Evolutionary conservation across 2,113 vertebrate species (phyloP), one percentile per base, ranked within the genome.

Genomic region (Melozone crissalis): DNA sequence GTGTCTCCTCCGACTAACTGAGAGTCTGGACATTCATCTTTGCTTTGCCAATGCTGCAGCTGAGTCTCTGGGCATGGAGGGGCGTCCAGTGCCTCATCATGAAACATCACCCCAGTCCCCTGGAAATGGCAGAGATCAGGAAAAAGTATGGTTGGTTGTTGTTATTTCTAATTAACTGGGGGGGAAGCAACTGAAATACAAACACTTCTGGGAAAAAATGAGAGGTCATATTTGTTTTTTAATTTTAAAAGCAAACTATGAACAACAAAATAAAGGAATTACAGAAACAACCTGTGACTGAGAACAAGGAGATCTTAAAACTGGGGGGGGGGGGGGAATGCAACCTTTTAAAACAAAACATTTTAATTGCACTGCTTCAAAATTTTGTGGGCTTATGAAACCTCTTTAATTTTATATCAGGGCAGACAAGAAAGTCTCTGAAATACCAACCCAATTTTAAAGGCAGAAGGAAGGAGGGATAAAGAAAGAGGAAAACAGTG

Each of bases 1-100:
- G 10, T 1, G n/a, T 10, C 68, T 47, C 54, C 6, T 20, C 80
- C 5, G 4, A 3, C 8, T 2, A 13, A 39, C 13, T 1, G 13
- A 41, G 30, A 39, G 41, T 5, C 1, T 20, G 73, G n/a, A 16
- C 26, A 10, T 47, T 51, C 5, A 19, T 11, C 26, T 37, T 2
- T 14, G 62, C 44, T 77, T 33, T 71, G 78, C n/a, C 37, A 83
- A 31, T 1, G 37, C 69, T 80, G 65, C 37, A 73, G 28, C 51
- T 16, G 37, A 47, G 37, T 33, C 39, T 15, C 46, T 26, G 37
- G 31, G 46, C 52, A 7, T 21, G 35, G 13, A 16, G 30, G 15
- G 35, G n/a, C 31, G 31, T 69, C 61, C 75, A 75, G 9, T 27
- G 44, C 94, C 59, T 62, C 78, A 47, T 28, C 71, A 19, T 24